Evolutionary conservation across 2,888 invertebrate species (phyloP), one percentile per base, ranked within the genome.

Genomic region (Andrena haemorrhoa): DNA sequence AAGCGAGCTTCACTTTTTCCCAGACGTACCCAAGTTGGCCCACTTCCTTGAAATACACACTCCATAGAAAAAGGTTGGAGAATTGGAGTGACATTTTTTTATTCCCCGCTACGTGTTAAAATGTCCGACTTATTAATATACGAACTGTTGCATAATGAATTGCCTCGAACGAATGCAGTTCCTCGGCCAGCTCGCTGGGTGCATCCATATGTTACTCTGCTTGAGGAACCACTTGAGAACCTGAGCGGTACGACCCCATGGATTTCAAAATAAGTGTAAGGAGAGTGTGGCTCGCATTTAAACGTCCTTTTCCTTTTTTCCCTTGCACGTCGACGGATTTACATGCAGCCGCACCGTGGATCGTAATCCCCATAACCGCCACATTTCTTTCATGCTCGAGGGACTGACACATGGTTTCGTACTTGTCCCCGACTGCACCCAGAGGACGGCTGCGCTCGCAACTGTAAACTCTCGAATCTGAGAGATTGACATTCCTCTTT

Each of bases 241-340:
- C 53, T 51, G 20, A 64, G 64, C 56, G 76, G 20, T 69, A 72
- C 61, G 16, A 56, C 35, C 66, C 58, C 65, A 56, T 61, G 69
- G 41, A 68, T 84, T 82, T 72, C 83, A 73, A 87, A 84, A 82
- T 81, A 81, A 83, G 74, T 75, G 53, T 23, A 70, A 71, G 63
- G 31, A 60, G 33, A 66, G 63, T 16, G 66, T 56, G 70, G 64
- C 75, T 71, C 76, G 78, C 83, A 82, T 82, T 86, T 51, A 53
- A 79, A 75, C 72, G 49, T 75, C 73, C 49, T 16, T 29, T n/a
- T 31, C 23, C 72, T 71, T 74, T 78, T 64, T 79, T 66, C 61
- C 8, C 8, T 29, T 53, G 33, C 68, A 68, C 64, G 86, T 71
- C 82, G 89, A 89, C 73, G 84, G 89, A 89, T 89, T 89, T 89